A percentile compares a stretch with the other conserved stretches of the same genome.
Conservation (phyloP, 2,888 invertebrate genomes). For the Vesta saturnalis region DNA sequence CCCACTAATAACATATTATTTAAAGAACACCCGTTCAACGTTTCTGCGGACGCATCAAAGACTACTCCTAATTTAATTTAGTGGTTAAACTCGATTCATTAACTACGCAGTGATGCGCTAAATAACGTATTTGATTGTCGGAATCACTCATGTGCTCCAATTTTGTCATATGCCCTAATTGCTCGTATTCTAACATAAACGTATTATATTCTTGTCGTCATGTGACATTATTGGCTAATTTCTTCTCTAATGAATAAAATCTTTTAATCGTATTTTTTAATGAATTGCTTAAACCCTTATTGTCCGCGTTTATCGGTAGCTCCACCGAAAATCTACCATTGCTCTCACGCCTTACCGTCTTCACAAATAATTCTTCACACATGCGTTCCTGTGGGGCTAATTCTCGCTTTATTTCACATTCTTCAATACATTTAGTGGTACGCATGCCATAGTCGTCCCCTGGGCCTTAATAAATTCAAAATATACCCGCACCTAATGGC, state of each 20-base stretch:
- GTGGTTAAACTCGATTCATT: not conserved
- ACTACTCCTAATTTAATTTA: not conserved
- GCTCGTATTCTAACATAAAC: not conserved
- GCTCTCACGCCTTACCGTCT: not conserved
- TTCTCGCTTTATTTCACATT: not conserved
- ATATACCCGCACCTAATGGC: conserved; percentile 22
- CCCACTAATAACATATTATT: not conserved
- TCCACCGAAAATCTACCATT: not conserved
- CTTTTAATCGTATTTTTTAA: not conserved
- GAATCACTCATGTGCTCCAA: not conserved
- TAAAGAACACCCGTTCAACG: too few species aligned
- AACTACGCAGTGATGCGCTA: not conserved
- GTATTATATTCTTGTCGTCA: not conserved
- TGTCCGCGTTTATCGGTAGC: not conserved
- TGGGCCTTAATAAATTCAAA: conserved; percentile 18
- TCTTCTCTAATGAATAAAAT: not conserved
- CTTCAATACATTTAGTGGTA: not conserved
- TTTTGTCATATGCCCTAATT: not conserved
- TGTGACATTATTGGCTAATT: not conserved
- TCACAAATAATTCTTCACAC: not conserved
- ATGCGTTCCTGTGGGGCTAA: not conserved
- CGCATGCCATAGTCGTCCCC: not conserved
- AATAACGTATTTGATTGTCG: not conserved
- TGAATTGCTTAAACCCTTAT: not conserved
- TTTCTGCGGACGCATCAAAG: too few species aligned